Base-by-base conservation (phyloP, 2,113 vertebrate species). In the Aplodontia rufa region DNA sequence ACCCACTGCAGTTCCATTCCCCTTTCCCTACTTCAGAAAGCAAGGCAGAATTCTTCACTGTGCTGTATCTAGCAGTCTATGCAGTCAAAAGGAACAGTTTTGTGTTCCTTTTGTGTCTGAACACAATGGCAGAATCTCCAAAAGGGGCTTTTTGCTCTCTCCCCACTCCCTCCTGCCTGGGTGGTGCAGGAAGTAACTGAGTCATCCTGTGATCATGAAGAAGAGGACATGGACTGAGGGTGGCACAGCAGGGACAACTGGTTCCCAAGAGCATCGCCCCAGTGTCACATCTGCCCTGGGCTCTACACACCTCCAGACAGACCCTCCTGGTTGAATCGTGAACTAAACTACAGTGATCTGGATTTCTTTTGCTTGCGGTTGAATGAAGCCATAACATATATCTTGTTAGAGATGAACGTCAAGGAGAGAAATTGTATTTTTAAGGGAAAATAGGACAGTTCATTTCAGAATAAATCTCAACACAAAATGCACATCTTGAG, bases 261-360 rank as follows among this genome's bases (percentile, higher is more conserved):
- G 0, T 10, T 28, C 22, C 62, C 3, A 7, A 69, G 37, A 35
- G 4, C 5, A 6, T 11, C 5, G 1, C 2, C 42, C 10, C 8
- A 0, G 58, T 1, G 17, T 37, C 68, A 10, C 14, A 5, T 16
- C 3, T 13, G 53, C 26, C n/a, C 37, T 5, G 22, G 35, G 26
- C 42, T 51, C 20, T 6, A 13, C 22, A 6, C 51, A 17, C 8
- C 17, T 16, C 19, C 58, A 35, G 45, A 2, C n/a, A n/a, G n/a
- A n/a, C n/a, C 28, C 17, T 47, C 4, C 83, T 28, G 16, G 22
- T 0, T 45, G 17, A 40, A 26, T 6, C 19, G 8, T 9, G 78
- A 89, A 10, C 3, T 47, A 2, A 89, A 32, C n/a, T 11, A 20
- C 26, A 26, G 40, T 53, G 49, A 49, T 1, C 55, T 19, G 16